Percentiles rank a stretch among this genome's conserved stretches.
Evolutionary conservation across 2,888 invertebrate species (phyloP).

Genomic region (Campoplex nolae): DNA sequence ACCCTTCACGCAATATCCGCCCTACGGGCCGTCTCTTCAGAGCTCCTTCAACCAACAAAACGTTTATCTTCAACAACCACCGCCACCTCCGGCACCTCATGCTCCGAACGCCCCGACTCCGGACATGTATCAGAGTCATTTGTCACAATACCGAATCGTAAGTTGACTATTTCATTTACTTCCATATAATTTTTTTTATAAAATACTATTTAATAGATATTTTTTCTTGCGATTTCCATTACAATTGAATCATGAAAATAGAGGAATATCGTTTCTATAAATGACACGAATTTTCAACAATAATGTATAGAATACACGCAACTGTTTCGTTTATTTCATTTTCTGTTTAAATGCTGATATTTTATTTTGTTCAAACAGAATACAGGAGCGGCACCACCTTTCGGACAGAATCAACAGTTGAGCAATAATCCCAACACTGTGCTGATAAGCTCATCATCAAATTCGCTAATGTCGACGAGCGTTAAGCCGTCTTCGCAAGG

Average conservation of each 20-base stretch:
- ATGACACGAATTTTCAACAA: background rate
- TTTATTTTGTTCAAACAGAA: slow-evolving; percentile 74
- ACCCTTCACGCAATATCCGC: slow-evolving; percentile 91
- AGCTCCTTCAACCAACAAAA: slow-evolving; percentile 86
- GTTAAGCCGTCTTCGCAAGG: slow-evolving; percentile 93
- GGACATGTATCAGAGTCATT: slow-evolving; percentile 89
- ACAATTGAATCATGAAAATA: background rate
- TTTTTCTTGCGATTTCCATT: background rate
- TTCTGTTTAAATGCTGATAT: background rate
- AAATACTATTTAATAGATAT: background rate
- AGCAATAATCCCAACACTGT: slow-evolving; percentile 94
- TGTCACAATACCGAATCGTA: slow-evolving; percentile 87
- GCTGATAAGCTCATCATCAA: slow-evolving; percentile 94
- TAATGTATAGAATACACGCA: background rate
- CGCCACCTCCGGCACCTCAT: slow-evolving; percentile 87
- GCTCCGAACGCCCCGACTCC: slow-evolving; percentile 87
- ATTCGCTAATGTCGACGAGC: slow-evolving; percentile 94
- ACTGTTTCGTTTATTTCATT: background rate
- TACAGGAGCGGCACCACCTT: slow-evolving; percentile 87
- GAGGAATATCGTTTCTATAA: background rate
- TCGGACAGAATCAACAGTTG: slow-evolving; percentile 92
- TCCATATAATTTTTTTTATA: background rate
- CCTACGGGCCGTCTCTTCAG: slow-evolving; percentile 89
- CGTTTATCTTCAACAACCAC: slow-evolving; percentile 85
- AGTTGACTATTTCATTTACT: slow-evolving; percentile 68